Evolutionary conservation across 2,113 vertebrate species (phyloP).

Genomic region (Ochotona princeps): DNA sequence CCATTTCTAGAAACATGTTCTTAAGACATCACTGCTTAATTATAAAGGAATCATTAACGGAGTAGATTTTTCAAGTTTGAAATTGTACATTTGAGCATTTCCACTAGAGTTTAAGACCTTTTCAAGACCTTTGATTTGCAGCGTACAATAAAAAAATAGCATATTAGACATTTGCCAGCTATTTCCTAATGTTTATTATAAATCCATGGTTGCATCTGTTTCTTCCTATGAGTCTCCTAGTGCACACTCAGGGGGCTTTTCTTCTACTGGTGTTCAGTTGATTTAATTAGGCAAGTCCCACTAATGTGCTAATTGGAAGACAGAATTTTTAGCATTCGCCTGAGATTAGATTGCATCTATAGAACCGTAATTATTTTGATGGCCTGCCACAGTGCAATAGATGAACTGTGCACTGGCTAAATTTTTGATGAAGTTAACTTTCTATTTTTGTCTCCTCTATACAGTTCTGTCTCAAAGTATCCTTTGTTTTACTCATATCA

Average conservation of each 20-base stretch:
- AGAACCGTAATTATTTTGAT: constrained; percentile 77
- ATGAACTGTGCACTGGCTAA: constrained; percentile 60
- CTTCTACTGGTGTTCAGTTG: constrained; percentile 67
- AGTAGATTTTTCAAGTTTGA: constrained; percentile 42
- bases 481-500: background rate
- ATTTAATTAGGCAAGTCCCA: constrained; percentile 77
- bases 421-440: constrained; percentile 72
- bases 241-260: constrained; percentile 60
- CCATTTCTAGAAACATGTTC: constrained; percentile 63
- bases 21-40: constrained; percentile 67
- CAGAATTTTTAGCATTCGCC: constrained; percentile 66
- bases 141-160: constrained; percentile 39
- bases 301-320: constrained; percentile 75
- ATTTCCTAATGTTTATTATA: constrained; percentile 54
- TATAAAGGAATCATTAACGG: constrained; percentile 56
- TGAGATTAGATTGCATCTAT: constrained; percentile 66
- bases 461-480: constrained; percentile 10
- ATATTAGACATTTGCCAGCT: constrained; percentile 49
- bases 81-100: constrained; percentile 52
- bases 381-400: constrained; percentile 63
- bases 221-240: constrained; percentile 65
- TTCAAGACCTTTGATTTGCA: constrained; percentile 56
- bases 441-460: constrained; percentile 10
- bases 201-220: constrained; percentile 71
- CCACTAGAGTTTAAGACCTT: background rate